These are phyloP conservation scores for Tupaia tana DNA, from an alignment of 2,113 vertebrate species.

Conservation along the genomic window DNA sequence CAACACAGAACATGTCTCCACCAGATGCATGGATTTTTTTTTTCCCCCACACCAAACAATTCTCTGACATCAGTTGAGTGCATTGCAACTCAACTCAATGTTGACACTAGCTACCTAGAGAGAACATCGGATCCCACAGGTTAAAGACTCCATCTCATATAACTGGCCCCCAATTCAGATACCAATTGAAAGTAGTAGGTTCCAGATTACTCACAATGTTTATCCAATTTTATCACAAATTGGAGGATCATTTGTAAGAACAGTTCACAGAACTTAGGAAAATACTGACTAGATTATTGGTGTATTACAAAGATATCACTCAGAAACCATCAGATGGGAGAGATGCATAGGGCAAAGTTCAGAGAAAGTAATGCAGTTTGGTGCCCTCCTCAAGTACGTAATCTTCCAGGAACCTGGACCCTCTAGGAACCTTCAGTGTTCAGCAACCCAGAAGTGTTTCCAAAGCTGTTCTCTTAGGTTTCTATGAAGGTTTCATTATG, in stretches of 20 bases:
- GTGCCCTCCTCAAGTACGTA: not conserved
- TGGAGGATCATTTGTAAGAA: not conserved
- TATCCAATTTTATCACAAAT: not conserved
- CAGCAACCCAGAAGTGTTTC: not conserved
- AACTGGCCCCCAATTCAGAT: not conserved
- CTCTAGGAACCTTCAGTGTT: not conserved
- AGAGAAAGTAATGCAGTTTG: not conserved
- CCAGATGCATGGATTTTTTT: not conserved
- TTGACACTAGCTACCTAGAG: not conserved
- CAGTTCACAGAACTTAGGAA: not conserved
- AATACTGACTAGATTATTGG: not conserved
- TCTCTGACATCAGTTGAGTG: not conserved
- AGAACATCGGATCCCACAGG: not conserved
- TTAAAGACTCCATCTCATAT: not conserved
- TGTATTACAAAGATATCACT: not conserved
- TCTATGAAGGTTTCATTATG: not conserved
- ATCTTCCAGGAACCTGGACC: not conserved
- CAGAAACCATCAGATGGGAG: not conserved
- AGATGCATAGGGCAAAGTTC: not conserved
- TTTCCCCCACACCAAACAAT: not conserved
- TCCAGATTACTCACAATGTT: not conserved
- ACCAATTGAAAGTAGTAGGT: not conserved
- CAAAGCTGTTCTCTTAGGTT: not conserved
- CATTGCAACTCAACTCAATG: not conserved
- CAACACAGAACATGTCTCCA: not conserved